phyloP scores from a whole-genome alignment of 2,888 invertebrate genomes.

The Cephus nigrinus region DNA sequence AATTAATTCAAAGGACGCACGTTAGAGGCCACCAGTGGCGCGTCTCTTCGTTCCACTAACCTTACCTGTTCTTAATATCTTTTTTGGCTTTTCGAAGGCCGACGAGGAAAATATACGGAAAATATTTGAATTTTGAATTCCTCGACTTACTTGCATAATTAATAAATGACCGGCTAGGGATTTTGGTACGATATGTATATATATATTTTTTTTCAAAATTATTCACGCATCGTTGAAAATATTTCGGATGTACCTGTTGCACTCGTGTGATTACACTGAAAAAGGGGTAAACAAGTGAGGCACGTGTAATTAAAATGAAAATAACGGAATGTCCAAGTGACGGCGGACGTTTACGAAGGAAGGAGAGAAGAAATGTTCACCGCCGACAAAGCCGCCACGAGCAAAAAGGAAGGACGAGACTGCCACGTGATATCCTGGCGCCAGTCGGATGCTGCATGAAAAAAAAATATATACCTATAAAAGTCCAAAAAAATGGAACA shows the following conservation, averaged over 20 bases:
- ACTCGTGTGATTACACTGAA: background rate
- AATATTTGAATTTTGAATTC: no score
- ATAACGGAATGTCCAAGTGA: background rate
- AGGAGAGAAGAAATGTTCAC: conserved; percentile 1
- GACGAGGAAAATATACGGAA: no score
- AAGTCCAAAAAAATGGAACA: background rate
- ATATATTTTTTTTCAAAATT: background rate
- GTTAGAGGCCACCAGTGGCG: background rate
- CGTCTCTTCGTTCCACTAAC: background rate
- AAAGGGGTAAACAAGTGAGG: background rate
- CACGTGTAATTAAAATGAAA: background rate
- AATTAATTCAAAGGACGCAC: conserved; percentile 49
- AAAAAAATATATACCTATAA: conserved; percentile 19
- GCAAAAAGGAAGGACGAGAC: background rate
- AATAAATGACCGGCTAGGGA: background rate
- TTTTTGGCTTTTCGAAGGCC: no score
- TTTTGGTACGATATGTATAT: no score
- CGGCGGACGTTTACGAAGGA: background rate
- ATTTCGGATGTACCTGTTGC: background rate
- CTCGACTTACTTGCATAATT: background rate
- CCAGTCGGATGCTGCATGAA: conserved; percentile 32
- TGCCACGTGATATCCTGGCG: conserved; percentile 30
- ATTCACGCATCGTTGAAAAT: background rate
- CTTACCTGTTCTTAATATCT: background rate
- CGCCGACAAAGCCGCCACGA: background rate